Evolutionary conservation across 2,113 vertebrate species (phyloP).

Genomic region (Brienomyrus brachyistius): DNA sequence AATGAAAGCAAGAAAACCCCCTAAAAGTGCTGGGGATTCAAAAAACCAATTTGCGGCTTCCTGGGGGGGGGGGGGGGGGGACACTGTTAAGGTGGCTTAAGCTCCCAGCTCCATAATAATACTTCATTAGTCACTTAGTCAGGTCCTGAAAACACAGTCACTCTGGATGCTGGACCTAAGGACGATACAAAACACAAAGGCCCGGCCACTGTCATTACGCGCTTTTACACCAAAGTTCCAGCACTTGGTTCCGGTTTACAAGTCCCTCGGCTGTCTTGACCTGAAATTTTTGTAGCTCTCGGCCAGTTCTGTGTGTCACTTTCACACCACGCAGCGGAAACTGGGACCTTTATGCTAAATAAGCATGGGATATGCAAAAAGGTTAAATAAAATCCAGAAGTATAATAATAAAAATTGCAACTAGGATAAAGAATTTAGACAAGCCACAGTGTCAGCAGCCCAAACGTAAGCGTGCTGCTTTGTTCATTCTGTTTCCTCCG

Average conservation of each 20-base stretch:
- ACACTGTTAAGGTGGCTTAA: not conserved
- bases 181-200: not conserved
- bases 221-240: not conserved
- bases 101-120: too few species aligned
- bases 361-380: not conserved
- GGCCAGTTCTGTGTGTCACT: too few species aligned
- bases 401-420: not conserved
- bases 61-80: not conserved
- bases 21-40: not conserved
- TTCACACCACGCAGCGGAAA: not conserved
- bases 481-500: not conserved
- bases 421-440: not conserved
- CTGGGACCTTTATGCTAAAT: not conserved
- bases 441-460: not conserved
- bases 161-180: not conserved
- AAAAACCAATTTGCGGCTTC: not conserved
- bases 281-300: not conserved
- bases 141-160: not conserved
- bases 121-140: not conserved
- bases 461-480: not conserved
- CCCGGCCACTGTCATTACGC: not conserved
- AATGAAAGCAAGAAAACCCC: not conserved
- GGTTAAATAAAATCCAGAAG: not conserved
- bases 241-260: not conserved
- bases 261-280: not conserved